Conservation (phyloP, 2,113 vertebrate genomes). For the Xenopus laevis region DNA sequence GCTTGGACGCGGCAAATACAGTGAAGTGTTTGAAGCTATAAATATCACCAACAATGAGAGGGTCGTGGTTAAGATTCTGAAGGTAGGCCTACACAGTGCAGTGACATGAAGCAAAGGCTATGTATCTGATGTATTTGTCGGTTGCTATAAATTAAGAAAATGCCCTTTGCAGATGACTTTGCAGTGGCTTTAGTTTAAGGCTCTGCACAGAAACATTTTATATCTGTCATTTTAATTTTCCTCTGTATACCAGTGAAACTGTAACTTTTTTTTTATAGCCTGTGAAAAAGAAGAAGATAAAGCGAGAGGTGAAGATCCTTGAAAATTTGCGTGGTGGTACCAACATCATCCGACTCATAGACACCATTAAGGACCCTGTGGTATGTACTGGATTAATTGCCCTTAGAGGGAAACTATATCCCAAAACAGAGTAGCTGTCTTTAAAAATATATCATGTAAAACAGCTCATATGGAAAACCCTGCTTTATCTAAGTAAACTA, state of each 20-base stretch:
- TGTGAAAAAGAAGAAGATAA: slow-evolving; percentile 99
- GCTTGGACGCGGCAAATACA: slow-evolving; percentile 94
- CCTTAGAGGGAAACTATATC: too few relatives aligned
- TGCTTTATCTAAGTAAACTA: too few relatives aligned
- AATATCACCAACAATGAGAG: slow-evolving; percentile 97
- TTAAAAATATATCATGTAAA: too few relatives aligned
- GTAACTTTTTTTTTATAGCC: slow-evolving; percentile 74
- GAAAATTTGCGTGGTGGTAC: slow-evolving; percentile 95
- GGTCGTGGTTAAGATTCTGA: slow-evolving; percentile 97
- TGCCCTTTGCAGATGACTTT: too few relatives aligned
- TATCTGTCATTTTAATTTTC: background rate
- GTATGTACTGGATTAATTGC: slow-evolving; percentile 65
- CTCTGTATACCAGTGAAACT: slow-evolving; percentile 37
- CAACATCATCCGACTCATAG: slow-evolving; percentile 96
- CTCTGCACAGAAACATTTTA: background rate
- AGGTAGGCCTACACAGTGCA: slow-evolving; percentile 63
- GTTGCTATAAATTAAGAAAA: too few relatives aligned
- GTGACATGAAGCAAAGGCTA: too few relatives aligned
- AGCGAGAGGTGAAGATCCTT: slow-evolving; percentile 97
- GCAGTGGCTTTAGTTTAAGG: background rate
- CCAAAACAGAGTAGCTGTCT: too few relatives aligned
- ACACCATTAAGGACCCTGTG: slow-evolving; percentile 97
- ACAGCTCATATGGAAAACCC: too few relatives aligned
- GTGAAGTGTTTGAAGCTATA: slow-evolving; percentile 97
- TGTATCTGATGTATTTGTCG: too few relatives aligned